Evolutionary conservation across 2,888 invertebrate species (phyloP), one percentile per base, ranked within the genome.

Genomic region (Phragmatobia fuliginosa): DNA sequence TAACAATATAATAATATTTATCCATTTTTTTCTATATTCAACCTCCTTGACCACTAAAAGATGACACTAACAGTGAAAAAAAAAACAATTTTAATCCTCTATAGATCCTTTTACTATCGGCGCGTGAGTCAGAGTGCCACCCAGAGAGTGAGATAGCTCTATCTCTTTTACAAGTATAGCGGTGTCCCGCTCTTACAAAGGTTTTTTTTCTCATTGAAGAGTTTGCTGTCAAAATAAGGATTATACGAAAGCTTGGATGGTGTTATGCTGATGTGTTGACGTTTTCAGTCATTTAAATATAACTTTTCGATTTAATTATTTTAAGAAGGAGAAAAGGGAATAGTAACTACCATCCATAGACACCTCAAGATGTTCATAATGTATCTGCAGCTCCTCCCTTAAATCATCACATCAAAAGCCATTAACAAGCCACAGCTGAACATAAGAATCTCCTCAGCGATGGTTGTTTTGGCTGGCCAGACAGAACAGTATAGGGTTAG

Each of bases 191-290:
- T 90, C 83, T 56, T 67, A 33, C 81, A 70, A 62, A 70, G 11
- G 78, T 84, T 90, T 92, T 93, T 92, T 92, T 89, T 89, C 86
- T 89, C 92, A 93, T 93, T 94, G 92, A 93, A 91, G 88, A 92
- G 91, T 91, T 91, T 89, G 92, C 93, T 94, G 94, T 95, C 94
- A 95, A 95, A 95, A 95, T 95, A 94, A 94, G 93, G 93, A 94
- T 94, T 94, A 94, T 94, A 93, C 92, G 91, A 94, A 90, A 85
- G 86, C 90, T 91, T 91, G 94, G 90, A 93, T 78, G 81, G 86
- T 18, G 49, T 91, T 88, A 94, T 94, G 91, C 90, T 69, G 6
- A 33, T 58, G 33, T 63, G 32, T 62, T 67, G 67, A 67, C 32
- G 49, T 31, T 58, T 58, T 11, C 31, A 62, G 16, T 59, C 7